Base-by-base conservation (phyloP, 2,113 vertebrate genomes). In the Tretioscincus oriximinensis region DNA sequence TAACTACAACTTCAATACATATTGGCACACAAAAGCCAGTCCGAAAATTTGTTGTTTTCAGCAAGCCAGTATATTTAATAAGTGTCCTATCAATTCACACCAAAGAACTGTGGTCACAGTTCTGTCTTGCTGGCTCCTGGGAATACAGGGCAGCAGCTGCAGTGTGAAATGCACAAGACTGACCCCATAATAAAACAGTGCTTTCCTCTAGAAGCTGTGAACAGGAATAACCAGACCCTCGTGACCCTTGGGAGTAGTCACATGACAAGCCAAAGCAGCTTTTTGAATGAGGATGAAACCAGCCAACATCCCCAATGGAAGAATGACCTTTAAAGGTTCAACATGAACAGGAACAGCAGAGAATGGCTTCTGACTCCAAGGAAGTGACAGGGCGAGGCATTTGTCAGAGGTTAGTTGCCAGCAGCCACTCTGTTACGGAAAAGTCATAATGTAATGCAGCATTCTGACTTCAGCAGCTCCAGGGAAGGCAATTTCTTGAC, bases 271-370 rank as follows among this genome's bases (percentile, higher is more conserved):
- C 65, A 63, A 71, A 54, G 26, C 16, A 35, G 28, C 66, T 80
- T 75, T 61, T 35, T 84, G 82, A 75, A 84, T 75, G 65, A 70
- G 54, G 54, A 80, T 70, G 45, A 84, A 80, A 49, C 29, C 22
- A 69, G 28, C 66, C 54, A 12, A 41, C 54, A 28, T 80, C 77
- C 77, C 54, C 66, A 41, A 51, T 80, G 77, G 77, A 54, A 64
- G 54, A 54, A 75, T 79, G 77, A 84, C 77, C 77, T 84, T 84
- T 76, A 70, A 75, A 84, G 66, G 28, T 51, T 51, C 72, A 35
- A 24, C 5, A 22, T 70, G 77, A 80, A 74, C 51, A 51, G 82
- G 63, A 68, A 68, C 70, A 35, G 76, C 12, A 41, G 70, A 75
- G 66, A 69, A 69, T 79, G 77, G 77, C 77, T 84, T 84, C 65